Conservation (phyloP, 2,797 vertebrate species). For the Aselliscus stoliczkanus region DNA sequence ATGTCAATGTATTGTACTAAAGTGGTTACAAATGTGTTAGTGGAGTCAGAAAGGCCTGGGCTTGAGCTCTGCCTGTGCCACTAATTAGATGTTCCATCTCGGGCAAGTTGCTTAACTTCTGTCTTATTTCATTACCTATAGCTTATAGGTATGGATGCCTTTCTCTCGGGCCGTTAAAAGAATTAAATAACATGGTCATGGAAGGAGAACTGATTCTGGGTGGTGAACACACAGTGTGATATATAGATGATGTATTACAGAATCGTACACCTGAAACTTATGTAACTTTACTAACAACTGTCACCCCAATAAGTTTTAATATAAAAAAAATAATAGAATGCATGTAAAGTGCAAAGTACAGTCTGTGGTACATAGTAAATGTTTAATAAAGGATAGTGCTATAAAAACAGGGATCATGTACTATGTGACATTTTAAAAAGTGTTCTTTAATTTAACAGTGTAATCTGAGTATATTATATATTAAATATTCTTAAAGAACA, state of each 20-base stretch:
- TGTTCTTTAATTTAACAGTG: not conserved
- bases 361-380: not conserved
- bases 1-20: not conserved
- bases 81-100: not conserved
- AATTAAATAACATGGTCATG: not conserved
- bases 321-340: not conserved
- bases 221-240: too few relatives aligned
- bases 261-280: too few relatives aligned
- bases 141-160: not conserved
- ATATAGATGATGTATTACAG: too few relatives aligned
- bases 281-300: too few relatives aligned
- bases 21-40: not conserved
- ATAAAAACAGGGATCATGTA: not conserved
- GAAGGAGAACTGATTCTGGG: too few relatives aligned
- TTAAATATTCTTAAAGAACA: not conserved
- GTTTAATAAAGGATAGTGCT: not conserved
- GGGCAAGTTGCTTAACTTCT: not conserved
- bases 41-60: not conserved
- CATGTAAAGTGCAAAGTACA: not conserved
- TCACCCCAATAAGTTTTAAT: too few relatives aligned
- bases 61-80: not conserved
- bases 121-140: not conserved
- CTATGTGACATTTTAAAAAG: not conserved
- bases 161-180: not conserved
- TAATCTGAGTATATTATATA: not conserved